phyloP scores from a whole-genome alignment of 2,888 invertebrate genomes.

The Argyresthia albistria region DNA sequence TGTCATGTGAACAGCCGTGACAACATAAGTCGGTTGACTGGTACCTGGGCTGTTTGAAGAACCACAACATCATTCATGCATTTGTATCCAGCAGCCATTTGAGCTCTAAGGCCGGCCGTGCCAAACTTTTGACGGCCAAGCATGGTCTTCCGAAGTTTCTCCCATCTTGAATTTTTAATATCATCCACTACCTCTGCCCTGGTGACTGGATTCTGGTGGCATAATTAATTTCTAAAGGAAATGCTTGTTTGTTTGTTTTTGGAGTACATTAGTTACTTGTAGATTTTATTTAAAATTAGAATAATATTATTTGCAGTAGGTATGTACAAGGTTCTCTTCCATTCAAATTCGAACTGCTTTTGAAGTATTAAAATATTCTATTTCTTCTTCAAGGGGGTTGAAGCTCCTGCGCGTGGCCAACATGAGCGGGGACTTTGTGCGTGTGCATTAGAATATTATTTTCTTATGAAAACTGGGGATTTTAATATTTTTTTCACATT shows the following conservation, averaged over 20 bases:
- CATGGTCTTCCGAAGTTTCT: conserved; percentile 76
- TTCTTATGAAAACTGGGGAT: too few relatives aligned
- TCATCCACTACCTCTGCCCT: conserved; percentile 74
- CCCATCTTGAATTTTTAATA: conserved; percentile 66
- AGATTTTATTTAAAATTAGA: neutral
- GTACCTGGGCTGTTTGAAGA: conserved; percentile 89
- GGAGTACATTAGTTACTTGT: neutral
- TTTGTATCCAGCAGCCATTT: conserved; percentile 94
- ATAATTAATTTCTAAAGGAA: neutral
- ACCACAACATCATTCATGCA: conserved; percentile 98
- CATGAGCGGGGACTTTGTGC: too few relatives aligned
- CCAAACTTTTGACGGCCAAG: conserved; percentile 85
- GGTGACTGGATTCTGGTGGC: conserved; percentile 75
- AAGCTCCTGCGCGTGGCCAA: too few relatives aligned
- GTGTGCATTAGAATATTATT: too few relatives aligned
- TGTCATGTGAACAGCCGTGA: too few relatives aligned
- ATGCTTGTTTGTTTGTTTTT: neutral
- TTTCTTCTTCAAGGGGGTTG: too few relatives aligned
- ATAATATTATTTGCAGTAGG: too few relatives aligned
- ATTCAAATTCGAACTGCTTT: too few relatives aligned
- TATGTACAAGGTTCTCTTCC: too few relatives aligned
- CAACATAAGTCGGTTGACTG: too few relatives aligned
- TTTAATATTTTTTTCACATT: neutral
- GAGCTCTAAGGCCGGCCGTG: conserved; percentile 92
- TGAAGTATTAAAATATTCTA: too few relatives aligned